Evolutionary conservation across 2,888 invertebrate species (phyloP).

Genomic region (Tetragonula carbonaria): DNA sequence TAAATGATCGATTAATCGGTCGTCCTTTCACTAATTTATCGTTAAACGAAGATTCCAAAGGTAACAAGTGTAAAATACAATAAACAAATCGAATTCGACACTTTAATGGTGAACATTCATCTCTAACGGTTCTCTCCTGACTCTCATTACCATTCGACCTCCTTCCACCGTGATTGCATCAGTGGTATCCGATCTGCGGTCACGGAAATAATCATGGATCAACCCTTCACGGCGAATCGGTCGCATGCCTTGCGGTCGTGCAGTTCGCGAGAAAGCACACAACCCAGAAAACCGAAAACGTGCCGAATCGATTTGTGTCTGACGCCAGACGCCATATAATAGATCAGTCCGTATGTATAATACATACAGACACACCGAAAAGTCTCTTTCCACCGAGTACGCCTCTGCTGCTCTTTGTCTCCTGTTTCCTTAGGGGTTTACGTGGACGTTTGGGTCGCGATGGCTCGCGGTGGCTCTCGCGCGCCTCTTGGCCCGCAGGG

Average conservation of each 20-base stretch:
- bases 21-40: background rate
- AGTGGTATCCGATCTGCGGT: slow-evolving; percentile 66
- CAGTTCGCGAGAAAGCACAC: slow-evolving; percentile 60
- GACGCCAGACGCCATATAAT: slow-evolving; percentile 76
- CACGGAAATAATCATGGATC: slow-evolving; percentile 53
- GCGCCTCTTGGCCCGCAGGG: slow-evolving; percentile 67
- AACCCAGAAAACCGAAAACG: slow-evolving; percentile 61
- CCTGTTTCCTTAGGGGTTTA: slow-evolving; percentile 54
- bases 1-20: background rate
- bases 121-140: slow-evolving; percentile 52
- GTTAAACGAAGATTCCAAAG: background rate
- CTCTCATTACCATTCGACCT: slow-evolving; percentile 52
- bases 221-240: slow-evolving; percentile 59
- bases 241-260: slow-evolving; percentile 74
- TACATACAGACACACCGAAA: slow-evolving; percentile 14
- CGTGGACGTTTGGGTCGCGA: slow-evolving; percentile 69
- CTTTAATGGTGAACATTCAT: slow-evolving; percentile 36
- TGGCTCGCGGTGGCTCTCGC: slow-evolving; percentile 75
- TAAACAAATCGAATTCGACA: background rate
- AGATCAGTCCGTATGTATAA: slow-evolving; percentile 52
- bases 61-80: too few species aligned
- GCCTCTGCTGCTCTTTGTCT: slow-evolving; percentile 34
- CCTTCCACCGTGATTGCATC: slow-evolving; percentile 56
- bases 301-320: slow-evolving; percentile 63
- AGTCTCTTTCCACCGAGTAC: slow-evolving; percentile 15